Conservation (phyloP, 2,888 invertebrate genomes). For the Seira sanloemensis region DNA sequence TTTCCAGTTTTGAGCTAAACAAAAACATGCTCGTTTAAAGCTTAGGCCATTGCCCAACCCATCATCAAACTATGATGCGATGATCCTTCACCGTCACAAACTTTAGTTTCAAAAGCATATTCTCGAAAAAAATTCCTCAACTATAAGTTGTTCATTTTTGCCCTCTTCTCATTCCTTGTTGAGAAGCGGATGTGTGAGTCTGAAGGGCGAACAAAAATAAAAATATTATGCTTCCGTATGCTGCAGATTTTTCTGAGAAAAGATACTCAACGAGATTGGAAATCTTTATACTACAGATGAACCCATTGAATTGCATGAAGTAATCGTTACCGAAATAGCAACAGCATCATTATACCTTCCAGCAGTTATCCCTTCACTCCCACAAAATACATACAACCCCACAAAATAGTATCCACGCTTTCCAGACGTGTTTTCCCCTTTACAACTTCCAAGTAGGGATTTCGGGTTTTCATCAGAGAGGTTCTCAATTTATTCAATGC, state of each 20-base stretch:
- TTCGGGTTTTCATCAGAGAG: slow-evolving; percentile 1
- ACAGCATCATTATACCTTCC: slow-evolving; percentile 58
- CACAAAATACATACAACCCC: not conserved
- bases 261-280: slow-evolving; percentile 20
- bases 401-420: not conserved
- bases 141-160: not conserved
- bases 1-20: too few relatives aligned
- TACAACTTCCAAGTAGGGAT: not conserved
- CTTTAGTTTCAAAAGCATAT: not conserved
- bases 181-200: not conserved
- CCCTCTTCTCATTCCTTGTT: too few relatives aligned
- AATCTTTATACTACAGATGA: slow-evolving; percentile 30
- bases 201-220: slow-evolving; percentile 2
- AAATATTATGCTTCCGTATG: slow-evolving; percentile 4
- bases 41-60: too few relatives aligned
- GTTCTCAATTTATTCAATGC: slow-evolving; percentile 16
- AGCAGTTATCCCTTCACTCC: slow-evolving; percentile 29
- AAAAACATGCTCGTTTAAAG: too few relatives aligned
- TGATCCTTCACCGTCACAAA: slow-evolving; percentile 10
- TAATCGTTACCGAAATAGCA: slow-evolving; percentile 56
- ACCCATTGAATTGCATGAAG: slow-evolving; percentile 61
- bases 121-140: too few relatives aligned
- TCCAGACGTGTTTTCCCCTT: too few relatives aligned
- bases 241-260: not conserved
- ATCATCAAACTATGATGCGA: too few relatives aligned